Conservation (phyloP, 2,888 invertebrate species). For the Troides helena region DNA sequence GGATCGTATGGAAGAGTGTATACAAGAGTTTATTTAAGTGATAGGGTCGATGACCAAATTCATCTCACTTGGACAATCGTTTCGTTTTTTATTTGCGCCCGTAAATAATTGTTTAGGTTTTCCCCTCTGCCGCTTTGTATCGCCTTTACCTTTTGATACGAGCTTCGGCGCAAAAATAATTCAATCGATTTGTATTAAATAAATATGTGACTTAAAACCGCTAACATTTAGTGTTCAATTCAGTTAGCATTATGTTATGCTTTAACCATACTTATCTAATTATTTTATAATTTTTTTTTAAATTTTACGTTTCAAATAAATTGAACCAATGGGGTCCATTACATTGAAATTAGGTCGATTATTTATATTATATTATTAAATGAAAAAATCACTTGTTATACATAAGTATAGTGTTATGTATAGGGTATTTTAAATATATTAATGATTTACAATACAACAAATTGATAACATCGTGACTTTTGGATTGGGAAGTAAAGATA, state of each 20-base stretch:
- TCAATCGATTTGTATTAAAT: neutral
- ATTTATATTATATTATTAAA: too few relatives aligned
- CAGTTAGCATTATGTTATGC: neutral
- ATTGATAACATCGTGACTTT: neutral
- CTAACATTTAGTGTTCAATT: neutral
- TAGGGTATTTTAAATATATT: too few relatives aligned
- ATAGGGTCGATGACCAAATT: neutral
- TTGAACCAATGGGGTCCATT: too few relatives aligned
- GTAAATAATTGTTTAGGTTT: slow-evolving; percentile 4
- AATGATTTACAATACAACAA: neutral
- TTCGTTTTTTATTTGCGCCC: neutral
- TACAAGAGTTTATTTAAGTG: neutral
- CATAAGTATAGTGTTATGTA: too few relatives aligned
- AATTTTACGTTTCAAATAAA: too few relatives aligned
- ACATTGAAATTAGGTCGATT: too few relatives aligned
- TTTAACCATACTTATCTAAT: neutral
- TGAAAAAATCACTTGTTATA: too few relatives aligned
- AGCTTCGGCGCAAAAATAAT: neutral
- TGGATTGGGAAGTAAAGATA: neutral
- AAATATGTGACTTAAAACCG: neutral
- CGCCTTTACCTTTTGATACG: neutral
- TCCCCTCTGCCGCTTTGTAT: slow-evolving; percentile 2
- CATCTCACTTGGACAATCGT: neutral
- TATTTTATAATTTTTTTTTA: too few relatives aligned
- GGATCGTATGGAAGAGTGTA: neutral